Percentiles rank a stretch among this genome's conserved stretches.
These are phyloP conservation scores for Phalacrocorax carbo DNA, from an alignment of 2,113 vertebrate genomes.

Conservation along the genomic window DNA sequence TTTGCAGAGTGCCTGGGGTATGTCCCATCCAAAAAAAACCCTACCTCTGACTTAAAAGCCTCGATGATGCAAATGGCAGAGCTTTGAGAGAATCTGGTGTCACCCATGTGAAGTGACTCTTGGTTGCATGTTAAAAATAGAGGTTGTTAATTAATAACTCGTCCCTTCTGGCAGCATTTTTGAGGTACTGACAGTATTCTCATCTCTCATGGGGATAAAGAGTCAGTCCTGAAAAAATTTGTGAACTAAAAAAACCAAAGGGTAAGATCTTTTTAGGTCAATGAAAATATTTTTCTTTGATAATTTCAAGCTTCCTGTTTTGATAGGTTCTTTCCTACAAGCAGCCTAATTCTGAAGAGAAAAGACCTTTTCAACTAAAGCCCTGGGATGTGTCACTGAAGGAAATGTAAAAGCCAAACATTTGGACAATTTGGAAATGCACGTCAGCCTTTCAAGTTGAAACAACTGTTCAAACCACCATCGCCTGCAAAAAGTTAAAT, in stretches of 20 bases:
- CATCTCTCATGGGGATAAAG: neutral
- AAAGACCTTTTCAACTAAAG: conserved; percentile 43
- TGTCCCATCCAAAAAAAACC: neutral
- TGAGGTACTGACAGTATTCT: conserved; percentile 29
- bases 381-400: conserved; percentile 39
- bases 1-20: neutral
- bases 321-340: neutral
- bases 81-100: neutral
- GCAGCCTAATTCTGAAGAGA: conserved; percentile 22
- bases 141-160: neutral
- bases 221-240: conserved; percentile 39
- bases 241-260: conserved; percentile 8
- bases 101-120: neutral
- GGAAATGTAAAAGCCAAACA: conserved; percentile 49
- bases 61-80: neutral
- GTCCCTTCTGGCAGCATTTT: conserved; percentile 11
- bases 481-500: neutral
- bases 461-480: neutral
- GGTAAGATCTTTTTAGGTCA: conserved; percentile 45
- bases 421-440: neutral
- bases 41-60: neutral
- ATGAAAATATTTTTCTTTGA: conserved; percentile 62
- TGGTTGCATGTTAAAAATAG: conserved; percentile 27
- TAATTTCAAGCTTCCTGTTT: conserved; percentile 63
- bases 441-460: neutral